Conservation (phyloP, 1,140 invertebrate genomes). For the Micrasema longulum region DNA sequence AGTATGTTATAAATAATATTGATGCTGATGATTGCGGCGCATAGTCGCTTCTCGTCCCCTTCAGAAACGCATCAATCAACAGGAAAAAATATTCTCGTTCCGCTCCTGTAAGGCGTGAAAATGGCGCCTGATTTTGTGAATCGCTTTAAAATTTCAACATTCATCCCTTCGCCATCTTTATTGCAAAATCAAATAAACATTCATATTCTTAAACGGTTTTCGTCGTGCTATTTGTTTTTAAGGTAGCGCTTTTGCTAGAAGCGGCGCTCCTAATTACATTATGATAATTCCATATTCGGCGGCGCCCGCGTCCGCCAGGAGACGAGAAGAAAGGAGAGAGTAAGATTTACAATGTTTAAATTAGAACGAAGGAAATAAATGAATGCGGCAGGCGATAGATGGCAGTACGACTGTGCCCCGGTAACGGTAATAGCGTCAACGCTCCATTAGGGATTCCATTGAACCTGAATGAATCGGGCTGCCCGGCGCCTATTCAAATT, state of each 20-base stretch:
- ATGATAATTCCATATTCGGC: conserved; percentile 49
- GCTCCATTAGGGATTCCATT: conserved; percentile 55
- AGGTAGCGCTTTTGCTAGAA: conserved; percentile 15
- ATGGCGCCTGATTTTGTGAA: conserved; percentile 15
- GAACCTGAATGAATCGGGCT: conserved; percentile 54
- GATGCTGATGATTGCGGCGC: too few species aligned
- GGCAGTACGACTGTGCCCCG: conserved; percentile 26
- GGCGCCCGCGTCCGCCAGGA: conserved; percentile 15
- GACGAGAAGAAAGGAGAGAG: conserved; percentile 33
- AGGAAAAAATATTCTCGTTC: conserved; percentile 10
- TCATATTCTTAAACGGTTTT: conserved; percentile 30
- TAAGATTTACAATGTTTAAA: conserved; percentile 51
- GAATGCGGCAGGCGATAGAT: conserved; percentile 48
- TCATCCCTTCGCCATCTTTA: conserved; percentile 17
- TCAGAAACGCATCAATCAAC: conserved; percentile 25
- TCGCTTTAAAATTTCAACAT: conserved; percentile 16
- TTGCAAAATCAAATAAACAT: conserved; percentile 35
- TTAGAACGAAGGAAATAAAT: conserved; percentile 53
- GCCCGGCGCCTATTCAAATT: conserved; percentile 52
- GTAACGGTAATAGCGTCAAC: conserved; percentile 53
- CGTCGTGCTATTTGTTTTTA: conserved; percentile 32
- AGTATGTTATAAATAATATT: too few species aligned
- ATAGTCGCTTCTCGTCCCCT: not conserved
- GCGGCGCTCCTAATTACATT: conserved; percentile 45
- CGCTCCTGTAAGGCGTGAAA: conserved; percentile 9